Base-by-base conservation (phyloP, 2,888 invertebrate genomes). In the Sepiola atlantica region DNA sequence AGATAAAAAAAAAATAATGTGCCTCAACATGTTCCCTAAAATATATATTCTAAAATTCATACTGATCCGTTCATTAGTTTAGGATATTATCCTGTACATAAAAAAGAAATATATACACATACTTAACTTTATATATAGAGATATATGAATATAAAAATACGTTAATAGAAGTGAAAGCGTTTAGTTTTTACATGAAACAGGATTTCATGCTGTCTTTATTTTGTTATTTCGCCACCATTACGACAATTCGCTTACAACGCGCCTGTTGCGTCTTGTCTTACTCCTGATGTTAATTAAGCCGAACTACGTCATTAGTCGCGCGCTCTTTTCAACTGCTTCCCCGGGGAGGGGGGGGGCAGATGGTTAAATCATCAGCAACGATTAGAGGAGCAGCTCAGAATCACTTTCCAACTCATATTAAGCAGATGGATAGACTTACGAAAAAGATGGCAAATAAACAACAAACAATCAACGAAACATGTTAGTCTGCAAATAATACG, bases 251-350 rank as follows among this genome's bases (percentile, higher is more conserved):
- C 77, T 77, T 77, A 16, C 77, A n/a, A 77, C 45, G n/a, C 21
- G 77, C 77, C 77, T 77, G 77, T 77, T n/a, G n/a, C n/a, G 16
- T 77, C 14, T 28, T 77, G 77, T 77, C n/a, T 77, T n/a, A 20
- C 77, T 77, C 16, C n/a, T n/a, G n/a, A 77, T n/a, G n/a, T 77
- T 77, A 77, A 77, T 77, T 77, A 77, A 77, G n/a, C n/a, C 77
- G 77, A 32, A 32, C 32, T 77, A n/a, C 77, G 77, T 77, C 77
- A 77, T 77, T 77, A 77, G 77, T n/a, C n/a, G 77, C 18, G n/a
- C 32, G 0, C 32, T 77, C 77, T 77, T 77, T 77, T 77, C 77
- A 77, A 32, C 14, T 32, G 32, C n/a, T 45, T 45, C 45, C 45
- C 45, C 8, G 45, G 45, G 8, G 45, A 4, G 8, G n/a, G 16